Evolutionary conservation across 2,888 invertebrate species (phyloP), one percentile per base, ranked within the genome.

Genomic region (Sinopyrophorus schimmeli): DNA sequence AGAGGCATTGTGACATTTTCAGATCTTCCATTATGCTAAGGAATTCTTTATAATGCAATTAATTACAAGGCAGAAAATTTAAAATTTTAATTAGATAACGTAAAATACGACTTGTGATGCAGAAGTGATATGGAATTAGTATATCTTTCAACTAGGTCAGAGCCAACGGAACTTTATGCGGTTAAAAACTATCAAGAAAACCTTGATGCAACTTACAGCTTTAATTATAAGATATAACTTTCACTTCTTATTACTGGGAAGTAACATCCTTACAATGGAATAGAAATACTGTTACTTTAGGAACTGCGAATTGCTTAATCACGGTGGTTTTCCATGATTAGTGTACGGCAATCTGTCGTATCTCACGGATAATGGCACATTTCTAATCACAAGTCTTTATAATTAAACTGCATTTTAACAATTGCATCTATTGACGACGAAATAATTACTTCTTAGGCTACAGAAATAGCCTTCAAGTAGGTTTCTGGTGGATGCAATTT

Each of bases 171-270:
- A 30, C 16, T 20, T 37, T 37, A 12, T 37, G 24, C 37, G 12
- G 23, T 37, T 37, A 24, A 34, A 27, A 24, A n/a, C n/a, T 16
- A 24, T 24, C 24, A 16, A 14, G 37, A 24, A 24, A 24, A 9
- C 16, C 23, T 37, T 24, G 24, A 16, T 12, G 24, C 37, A 37
- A 5, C n/a, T 15, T 15, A 5, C 5, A 23, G 9, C 14, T 32
- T 20, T 31, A 32, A 32, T 32, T 32, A 20, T 32, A 10, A 5
- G 14, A 6, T 15, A 23, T 37, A 24, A 37, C 37, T 37, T 37
- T 37, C 37, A 37, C 37, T 37, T 37, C 37, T 37, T 37, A 23
- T 37, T 31, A 9, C 31, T 2, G n/a, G n/a, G 20, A 21, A 21
- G 9, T 21, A 3, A 21, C 5, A 21, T 21, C 9, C 21, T 21